Evolutionary conservation across 2,797 vertebrate genomes (phyloP).

Genomic region (Thaleichthys pacificus): DNA sequence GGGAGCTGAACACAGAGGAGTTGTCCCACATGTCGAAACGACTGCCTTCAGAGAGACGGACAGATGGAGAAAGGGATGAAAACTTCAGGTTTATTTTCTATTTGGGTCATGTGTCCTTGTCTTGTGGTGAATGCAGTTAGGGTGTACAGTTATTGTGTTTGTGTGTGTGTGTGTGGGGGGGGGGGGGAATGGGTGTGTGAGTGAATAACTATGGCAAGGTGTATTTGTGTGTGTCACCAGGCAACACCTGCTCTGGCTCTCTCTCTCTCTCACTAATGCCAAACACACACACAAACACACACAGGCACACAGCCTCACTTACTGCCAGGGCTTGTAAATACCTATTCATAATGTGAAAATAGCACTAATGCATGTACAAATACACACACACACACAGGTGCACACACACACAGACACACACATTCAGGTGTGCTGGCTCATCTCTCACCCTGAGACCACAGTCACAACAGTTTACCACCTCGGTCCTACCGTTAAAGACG

Average conservation of each 20-base stretch:
- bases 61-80: constrained; percentile 35
- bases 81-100: constrained; percentile 25
- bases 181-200: neutral
- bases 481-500: constrained; percentile 59
- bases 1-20: constrained; percentile 84
- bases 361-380: no score
- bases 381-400: neutral
- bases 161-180: neutral
- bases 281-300: no score
- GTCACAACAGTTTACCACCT: neutral
- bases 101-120: neutral
- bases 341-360: neutral
- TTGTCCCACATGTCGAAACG: constrained; percentile 76
- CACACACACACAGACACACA: neutral
- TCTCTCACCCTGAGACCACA: neutral
- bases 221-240: neutral
- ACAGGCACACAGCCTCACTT: no score
- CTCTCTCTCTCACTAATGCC: no score
- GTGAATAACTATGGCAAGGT: neutral
- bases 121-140: no score
- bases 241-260: no score
- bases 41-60: constrained; percentile 59
- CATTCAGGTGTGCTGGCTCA: neutral
- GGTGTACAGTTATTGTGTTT: neutral
- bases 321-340: no score